phyloP scores from a whole-genome alignment of 2,113 vertebrate genomes.

The Spea multiplicata region DNA sequence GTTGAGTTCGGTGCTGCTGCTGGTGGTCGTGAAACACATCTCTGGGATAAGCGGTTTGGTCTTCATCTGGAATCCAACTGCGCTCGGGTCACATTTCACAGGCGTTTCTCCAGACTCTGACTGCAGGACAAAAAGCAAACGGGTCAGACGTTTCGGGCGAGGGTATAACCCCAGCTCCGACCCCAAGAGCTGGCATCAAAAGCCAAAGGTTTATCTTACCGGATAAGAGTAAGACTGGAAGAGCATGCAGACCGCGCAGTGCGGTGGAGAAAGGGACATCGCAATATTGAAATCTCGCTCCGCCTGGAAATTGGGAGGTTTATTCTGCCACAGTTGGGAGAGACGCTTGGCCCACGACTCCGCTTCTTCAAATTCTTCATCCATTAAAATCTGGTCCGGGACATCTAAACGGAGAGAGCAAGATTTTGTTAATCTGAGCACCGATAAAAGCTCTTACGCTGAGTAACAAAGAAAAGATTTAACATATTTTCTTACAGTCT shows the following conservation, averaged over 20 bases:
- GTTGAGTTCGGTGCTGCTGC: conserved; percentile 78
- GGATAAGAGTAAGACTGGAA: conserved; percentile 82
- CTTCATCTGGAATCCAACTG: conserved; percentile 65
- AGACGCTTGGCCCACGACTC: conserved; percentile 90
- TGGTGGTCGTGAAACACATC: conserved; percentile 91
- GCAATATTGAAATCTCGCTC: conserved; percentile 85
- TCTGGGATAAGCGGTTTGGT: conserved; percentile 93
- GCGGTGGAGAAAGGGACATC: conserved; percentile 82
- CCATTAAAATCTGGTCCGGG: conserved; percentile 72
- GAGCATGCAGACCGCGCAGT: conserved; percentile 90
- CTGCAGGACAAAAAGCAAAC: conserved; percentile 54
- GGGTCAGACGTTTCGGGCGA: conserved; percentile 67
- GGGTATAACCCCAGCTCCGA: conserved; percentile 56
- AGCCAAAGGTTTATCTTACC: conserved; percentile 53
- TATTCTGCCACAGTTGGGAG: conserved; percentile 85
- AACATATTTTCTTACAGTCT: too few species aligned
- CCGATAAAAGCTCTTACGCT: too few species aligned
- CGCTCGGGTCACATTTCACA: conserved; percentile 53
- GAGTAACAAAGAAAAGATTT: too few species aligned
- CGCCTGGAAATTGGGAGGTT: conserved; percentile 77
- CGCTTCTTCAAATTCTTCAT: conserved; percentile 82
- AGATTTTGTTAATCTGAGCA: too few species aligned
- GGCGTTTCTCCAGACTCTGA: conserved; percentile 70
- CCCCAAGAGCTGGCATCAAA: background rate
- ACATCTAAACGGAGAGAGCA: background rate